These are phyloP conservation scores for Galemys pyrenaicus DNA, from an alignment of 2,113 vertebrate genomes.

Conservation along the genomic window DNA sequence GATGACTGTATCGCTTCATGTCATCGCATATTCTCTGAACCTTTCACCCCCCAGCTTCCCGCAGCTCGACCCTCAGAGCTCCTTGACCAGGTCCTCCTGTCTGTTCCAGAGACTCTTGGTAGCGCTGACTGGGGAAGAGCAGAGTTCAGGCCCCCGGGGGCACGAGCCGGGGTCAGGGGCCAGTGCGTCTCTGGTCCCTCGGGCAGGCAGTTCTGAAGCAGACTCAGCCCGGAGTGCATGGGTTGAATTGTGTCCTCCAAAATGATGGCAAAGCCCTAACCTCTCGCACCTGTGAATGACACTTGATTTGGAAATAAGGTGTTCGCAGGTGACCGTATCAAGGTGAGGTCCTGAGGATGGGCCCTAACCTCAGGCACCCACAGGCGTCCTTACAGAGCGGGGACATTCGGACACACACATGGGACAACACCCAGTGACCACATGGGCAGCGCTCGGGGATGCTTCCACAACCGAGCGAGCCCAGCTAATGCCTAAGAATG, in stretches of 20 bases:
- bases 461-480: not conserved
- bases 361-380: not conserved
- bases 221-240: not conserved
- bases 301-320: not conserved
- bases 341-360: not conserved
- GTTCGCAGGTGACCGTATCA: not conserved
- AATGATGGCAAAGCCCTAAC: not conserved
- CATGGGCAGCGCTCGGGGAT: not conserved
- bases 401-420: not conserved
- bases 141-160: not conserved
- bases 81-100: not conserved
- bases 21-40: not conserved
- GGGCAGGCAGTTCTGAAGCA: not conserved
- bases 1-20: not conserved
- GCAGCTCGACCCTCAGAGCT: fast-evolving
- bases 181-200: not conserved
- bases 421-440: not conserved
- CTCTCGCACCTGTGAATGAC: not conserved
- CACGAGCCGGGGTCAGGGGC: not conserved
- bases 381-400: not conserved
- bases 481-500: not conserved
- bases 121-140: not conserved
- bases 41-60: not conserved
- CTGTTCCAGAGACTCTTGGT: not conserved
- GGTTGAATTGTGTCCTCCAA: not conserved